Evolutionary conservation across 2,113 vertebrate species (phyloP).

Genomic region (Cyanistes caeruleus): DNA sequence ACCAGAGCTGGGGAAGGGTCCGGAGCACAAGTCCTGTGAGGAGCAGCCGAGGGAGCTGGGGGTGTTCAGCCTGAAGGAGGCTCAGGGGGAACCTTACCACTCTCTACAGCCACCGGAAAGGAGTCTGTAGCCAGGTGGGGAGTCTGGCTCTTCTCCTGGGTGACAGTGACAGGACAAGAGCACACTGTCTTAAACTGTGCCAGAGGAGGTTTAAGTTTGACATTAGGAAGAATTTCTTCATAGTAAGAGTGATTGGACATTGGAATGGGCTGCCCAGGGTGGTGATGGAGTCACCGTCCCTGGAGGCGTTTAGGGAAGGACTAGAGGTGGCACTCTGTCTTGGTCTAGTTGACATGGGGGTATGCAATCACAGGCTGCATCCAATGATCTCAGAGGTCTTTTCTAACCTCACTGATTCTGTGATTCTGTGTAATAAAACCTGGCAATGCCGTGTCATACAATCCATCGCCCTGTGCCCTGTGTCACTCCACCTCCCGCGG

Average conservation of each 20-base stretch:
- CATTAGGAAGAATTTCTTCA: neutral
- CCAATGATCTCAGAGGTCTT: neutral
- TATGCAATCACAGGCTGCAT: neutral
- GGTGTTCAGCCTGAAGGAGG: neutral
- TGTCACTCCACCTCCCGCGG: fast-evolving
- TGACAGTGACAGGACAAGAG: neutral
- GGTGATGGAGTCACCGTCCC: neutral
- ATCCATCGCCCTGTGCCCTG: too few relatives aligned
- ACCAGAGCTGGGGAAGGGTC: neutral
- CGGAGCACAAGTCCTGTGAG: neutral
- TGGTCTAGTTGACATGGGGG: fast-evolving
- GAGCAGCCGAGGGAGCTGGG: neutral
- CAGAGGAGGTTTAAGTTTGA: too few relatives aligned
- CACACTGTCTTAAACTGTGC: fast-evolving
- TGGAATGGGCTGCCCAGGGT: neutral
- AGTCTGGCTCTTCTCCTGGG: neutral
- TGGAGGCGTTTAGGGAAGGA: neutral
- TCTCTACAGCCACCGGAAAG: neutral
- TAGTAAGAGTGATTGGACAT: fast-evolving
- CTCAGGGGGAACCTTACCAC: fast-evolving
- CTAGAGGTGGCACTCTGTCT: neutral
- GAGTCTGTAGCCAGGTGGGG: neutral
- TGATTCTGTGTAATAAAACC: neutral
- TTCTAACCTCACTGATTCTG: neutral
- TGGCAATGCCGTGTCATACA: fast-evolving